Evolutionary conservation across 2,113 vertebrate species (phyloP).

Genomic region (Cyphomyrus discorhynchus): DNA sequence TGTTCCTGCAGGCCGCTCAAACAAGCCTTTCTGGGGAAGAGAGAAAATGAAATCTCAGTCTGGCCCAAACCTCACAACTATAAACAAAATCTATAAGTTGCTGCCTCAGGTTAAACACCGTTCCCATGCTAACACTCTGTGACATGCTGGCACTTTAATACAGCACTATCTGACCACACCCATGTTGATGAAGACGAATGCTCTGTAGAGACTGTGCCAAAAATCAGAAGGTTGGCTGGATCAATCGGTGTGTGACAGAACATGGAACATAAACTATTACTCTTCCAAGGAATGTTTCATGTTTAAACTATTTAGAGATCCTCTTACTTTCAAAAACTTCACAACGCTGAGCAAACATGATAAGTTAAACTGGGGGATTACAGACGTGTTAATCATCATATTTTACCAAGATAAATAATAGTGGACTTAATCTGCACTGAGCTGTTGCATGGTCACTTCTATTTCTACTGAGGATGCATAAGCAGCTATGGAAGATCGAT

Average conservation of each 20-base stretch:
- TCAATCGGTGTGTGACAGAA: neutral
- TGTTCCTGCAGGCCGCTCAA: neutral
- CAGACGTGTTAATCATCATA: neutral
- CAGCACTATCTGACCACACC: neutral
- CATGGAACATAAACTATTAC: neutral
- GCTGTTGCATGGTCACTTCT: neutral
- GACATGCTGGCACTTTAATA: neutral
- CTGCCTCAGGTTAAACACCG: neutral
- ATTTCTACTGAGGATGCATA: neutral
- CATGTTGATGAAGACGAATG: neutral
- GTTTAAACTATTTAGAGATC: neutral
- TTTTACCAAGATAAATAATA: neutral
- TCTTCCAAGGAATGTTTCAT: neutral
- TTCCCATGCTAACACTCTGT: neutral
- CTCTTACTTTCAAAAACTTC: neutral
- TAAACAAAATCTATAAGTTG: neutral
- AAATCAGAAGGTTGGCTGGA: neutral
- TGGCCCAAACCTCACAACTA: neutral
- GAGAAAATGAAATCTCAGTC: neutral
- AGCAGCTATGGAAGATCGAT: neutral
- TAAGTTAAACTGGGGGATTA: neutral
- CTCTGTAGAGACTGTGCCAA: neutral
- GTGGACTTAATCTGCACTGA: neutral
- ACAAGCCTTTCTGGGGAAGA: neutral
- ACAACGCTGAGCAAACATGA: neutral